Percentiles rank a stretch among this genome's conserved stretches.
Evolutionary conservation across 2,113 vertebrate species (phyloP).

Genomic region (Percina caprodes): DNA sequence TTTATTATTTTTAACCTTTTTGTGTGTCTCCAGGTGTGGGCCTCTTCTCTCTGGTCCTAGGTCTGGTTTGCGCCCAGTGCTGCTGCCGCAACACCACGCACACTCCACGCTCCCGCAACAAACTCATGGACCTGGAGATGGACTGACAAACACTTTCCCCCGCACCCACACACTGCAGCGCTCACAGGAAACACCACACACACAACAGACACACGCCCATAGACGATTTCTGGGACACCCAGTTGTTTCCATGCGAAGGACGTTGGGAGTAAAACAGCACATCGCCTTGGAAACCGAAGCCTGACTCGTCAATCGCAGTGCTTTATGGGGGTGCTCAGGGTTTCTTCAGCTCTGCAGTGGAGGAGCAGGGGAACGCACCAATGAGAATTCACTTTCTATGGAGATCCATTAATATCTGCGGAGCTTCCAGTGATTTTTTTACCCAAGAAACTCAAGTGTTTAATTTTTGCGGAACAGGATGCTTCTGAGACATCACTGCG

Average conservation of each 20-base stretch:
- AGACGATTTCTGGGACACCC: slow-evolving; percentile 76
- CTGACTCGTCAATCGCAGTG: not conserved
- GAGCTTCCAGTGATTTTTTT: slow-evolving; percentile 39
- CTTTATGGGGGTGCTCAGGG: slow-evolving; percentile 44
- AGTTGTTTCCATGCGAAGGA: slow-evolving; percentile 63
- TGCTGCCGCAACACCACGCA: slow-evolving; percentile 91
- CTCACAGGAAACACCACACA: slow-evolving; percentile 63
- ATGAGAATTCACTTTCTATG: slow-evolving; percentile 42
- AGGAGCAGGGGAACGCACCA: slow-evolving; percentile 52
- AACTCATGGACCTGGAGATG: slow-evolving; percentile 95
- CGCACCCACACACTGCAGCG: slow-evolving; percentile 64
- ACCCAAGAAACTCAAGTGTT: slow-evolving; percentile 1
- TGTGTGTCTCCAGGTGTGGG: slow-evolving; percentile 79
- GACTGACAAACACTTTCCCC: slow-evolving; percentile 87
- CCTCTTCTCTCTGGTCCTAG: slow-evolving; percentile 93
- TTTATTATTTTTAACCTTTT: not conserved
- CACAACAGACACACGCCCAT: slow-evolving; percentile 58
- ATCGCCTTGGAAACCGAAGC: not conserved
- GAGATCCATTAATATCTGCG: slow-evolving; percentile 36
- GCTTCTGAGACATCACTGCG: slow-evolving; percentile 67
- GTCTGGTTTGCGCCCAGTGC: slow-evolving; percentile 91
- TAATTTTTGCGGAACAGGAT: not conserved
- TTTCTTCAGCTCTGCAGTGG: slow-evolving; percentile 60
- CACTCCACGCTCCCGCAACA: slow-evolving; percentile 86
- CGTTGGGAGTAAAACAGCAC: slow-evolving; percentile 60